Percentiles rank a stretch among this genome's conserved stretches.
Conservation (phyloP, 2,113 vertebrate species). For the Corvus cornix region DNA sequence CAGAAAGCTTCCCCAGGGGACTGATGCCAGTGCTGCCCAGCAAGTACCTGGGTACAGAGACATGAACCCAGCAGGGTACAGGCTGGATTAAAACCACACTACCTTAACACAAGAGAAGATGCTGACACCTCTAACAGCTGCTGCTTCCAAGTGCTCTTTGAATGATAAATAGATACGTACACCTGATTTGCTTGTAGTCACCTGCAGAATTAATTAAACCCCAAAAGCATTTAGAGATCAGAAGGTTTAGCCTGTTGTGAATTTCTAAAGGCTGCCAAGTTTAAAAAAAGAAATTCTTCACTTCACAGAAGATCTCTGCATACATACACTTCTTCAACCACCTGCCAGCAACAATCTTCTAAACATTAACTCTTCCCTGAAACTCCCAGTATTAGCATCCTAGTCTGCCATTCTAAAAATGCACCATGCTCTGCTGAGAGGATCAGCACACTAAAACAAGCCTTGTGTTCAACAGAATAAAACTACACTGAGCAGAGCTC, state of each 20-base stretch:
- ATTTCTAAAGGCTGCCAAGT: not conserved
- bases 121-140: not conserved
- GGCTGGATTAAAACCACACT: not conserved
- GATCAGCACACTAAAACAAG: not conserved
- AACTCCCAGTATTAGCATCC: not conserved
- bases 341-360: not conserved
- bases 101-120: not conserved
- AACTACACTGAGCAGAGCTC: not conserved
- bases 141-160: not conserved
- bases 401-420: not conserved
- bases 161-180: not conserved
- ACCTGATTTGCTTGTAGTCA: not conserved
- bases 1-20: not conserved
- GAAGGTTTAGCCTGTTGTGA: not conserved
- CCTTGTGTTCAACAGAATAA: not conserved
- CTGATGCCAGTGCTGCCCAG: not conserved
- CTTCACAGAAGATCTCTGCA: not conserved
- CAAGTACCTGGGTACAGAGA: not conserved
- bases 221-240: not conserved
- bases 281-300: not conserved
- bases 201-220: constrained; percentile 9
- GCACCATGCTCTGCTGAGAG: not conserved
- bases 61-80: not conserved
- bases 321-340: not conserved
- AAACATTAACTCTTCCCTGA: not conserved